A percentile compares a stretch with the other conserved stretches of the same genome.
These are phyloP conservation scores for Chalcis sispes DNA, from an alignment of 2,888 invertebrate genomes.

Conservation along the genomic window DNA sequence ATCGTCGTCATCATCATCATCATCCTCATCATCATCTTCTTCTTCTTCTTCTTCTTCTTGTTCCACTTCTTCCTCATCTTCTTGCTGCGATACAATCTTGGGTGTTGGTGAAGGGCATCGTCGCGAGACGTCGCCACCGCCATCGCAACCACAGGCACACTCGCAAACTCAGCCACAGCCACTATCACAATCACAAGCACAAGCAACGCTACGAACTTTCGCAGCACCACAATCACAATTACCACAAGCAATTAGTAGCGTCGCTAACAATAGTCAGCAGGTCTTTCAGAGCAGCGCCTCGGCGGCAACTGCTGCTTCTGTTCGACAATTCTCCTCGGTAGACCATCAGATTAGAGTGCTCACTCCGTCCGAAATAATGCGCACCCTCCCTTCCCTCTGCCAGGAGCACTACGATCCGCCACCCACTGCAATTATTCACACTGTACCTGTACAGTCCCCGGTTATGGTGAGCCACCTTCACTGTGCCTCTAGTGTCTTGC, in stretches of 20 bases:
- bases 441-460: constrained; percentile 76
- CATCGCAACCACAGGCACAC: constrained; percentile 33
- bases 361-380: constrained; percentile 93
- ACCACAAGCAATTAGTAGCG: constrained; percentile 59
- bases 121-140: constrained; percentile 51
- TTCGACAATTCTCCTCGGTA: constrained; percentile 77
- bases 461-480: constrained; percentile 76
- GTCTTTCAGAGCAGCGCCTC: constrained; percentile 64
- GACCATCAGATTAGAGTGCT: constrained; percentile 93
- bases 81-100: constrained; percentile 64
- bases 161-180: constrained; percentile 23
- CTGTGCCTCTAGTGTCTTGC: constrained; percentile 75
- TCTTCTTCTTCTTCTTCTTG: constrained; percentile 41
- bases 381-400: constrained; percentile 90
- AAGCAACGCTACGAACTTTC: not conserved
- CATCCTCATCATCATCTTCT: constrained; percentile 57
- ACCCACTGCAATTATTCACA: constrained; percentile 78
- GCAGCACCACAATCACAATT: constrained; percentile 39
- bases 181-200: constrained; percentile 61
- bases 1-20: constrained; percentile 64
- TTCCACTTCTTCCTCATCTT: constrained; percentile 40
- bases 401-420: constrained; percentile 83
- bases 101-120: constrained; percentile 69
- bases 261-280: constrained; percentile 58
- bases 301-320: constrained; percentile 76